Evolutionary conservation across 2,888 invertebrate species (phyloP), one percentile per base, ranked within the genome.

Genomic region (Cerceris rybyensis): DNA sequence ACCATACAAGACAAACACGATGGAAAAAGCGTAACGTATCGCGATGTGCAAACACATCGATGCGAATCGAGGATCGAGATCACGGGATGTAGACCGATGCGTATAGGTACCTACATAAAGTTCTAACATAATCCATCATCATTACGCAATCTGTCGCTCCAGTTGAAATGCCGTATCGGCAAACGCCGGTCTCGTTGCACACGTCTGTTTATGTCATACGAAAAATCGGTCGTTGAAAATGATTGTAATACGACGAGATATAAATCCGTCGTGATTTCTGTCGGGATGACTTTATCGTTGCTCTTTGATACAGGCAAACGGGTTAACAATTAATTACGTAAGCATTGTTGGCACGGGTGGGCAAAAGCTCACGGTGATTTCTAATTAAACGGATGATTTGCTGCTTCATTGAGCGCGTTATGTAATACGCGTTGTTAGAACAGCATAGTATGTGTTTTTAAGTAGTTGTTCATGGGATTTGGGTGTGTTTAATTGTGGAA

Each of bases 261-360:
- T 54, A 52, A 72, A 81, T 78, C 70, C 58, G 59, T 54, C 59
- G 55, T 64, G 60, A 55, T 54, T 9, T 54, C 65, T 13, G 55
- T 17, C 11, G 16, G 66, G 14, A 59, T 63, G 55, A 65, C 59
- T 42, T 42, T 14, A 9, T 14, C 28, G 2, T 43, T 17, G 14
- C 28, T 43, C 78, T 81, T 81, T 81, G 78, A 81, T 67, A 57
- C 49, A 43, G 43, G 11, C 14, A 9, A n/a, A 6, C 39, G 14
- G 28, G 61, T 72, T 74, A 41, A 39, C 73, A 49, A 81, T 78
- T 77, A 77, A 81, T 81, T 74, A 78, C 52, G 66, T 50, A 54
- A 66, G 55, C 72, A 57, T 71, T 58, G 74, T 50, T 7, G 7
- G 6, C n/a, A n/a, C 50, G n/a, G n/a, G n/a, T 50, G n/a, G 1